Conservation (phyloP, 2,113 vertebrate species). For the Collichthys lucidus region DNA sequence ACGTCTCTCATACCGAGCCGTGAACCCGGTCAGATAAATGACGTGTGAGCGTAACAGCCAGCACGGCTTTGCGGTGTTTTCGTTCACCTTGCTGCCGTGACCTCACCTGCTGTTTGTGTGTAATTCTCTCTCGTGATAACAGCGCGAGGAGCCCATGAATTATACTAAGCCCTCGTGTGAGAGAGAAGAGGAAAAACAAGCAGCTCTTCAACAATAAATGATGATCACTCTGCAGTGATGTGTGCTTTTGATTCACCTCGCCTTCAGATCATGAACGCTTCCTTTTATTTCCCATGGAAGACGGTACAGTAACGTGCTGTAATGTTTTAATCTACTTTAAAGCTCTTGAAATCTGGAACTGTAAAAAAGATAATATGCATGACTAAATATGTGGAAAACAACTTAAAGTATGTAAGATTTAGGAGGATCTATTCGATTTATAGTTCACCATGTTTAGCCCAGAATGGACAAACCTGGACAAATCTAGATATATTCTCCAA, state of each 20-base stretch:
- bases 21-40: constrained; percentile 13
- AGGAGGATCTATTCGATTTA: too few species aligned
- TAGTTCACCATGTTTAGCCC: too few species aligned
- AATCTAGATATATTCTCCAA: too few species aligned
- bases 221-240: constrained; percentile 34
- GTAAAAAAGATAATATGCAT: constrained; percentile 13
- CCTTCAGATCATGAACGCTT: constrained; percentile 48
- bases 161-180: constrained; percentile 41
- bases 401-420: not conserved
- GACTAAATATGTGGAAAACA: constrained; percentile 21
- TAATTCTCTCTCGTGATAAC: constrained; percentile 57
- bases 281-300: constrained; percentile 30
- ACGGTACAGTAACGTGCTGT: constrained; percentile 3
- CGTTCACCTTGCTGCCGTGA: constrained; percentile 64
- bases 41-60: constrained; percentile 4
- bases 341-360: constrained; percentile 8
- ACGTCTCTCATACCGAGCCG: not conserved
- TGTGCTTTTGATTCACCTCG: constrained; percentile 51
- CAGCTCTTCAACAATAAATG: constrained; percentile 47
- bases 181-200: constrained; percentile 48
- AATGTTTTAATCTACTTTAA: constrained; percentile 28
- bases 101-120: constrained; percentile 70
- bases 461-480: too few species aligned
- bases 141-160: constrained; percentile 34
- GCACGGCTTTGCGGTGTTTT: constrained; percentile 17